Evolutionary conservation across 2,888 invertebrate species (phyloP).

Genomic region (Trissolcus japonicus): DNA sequence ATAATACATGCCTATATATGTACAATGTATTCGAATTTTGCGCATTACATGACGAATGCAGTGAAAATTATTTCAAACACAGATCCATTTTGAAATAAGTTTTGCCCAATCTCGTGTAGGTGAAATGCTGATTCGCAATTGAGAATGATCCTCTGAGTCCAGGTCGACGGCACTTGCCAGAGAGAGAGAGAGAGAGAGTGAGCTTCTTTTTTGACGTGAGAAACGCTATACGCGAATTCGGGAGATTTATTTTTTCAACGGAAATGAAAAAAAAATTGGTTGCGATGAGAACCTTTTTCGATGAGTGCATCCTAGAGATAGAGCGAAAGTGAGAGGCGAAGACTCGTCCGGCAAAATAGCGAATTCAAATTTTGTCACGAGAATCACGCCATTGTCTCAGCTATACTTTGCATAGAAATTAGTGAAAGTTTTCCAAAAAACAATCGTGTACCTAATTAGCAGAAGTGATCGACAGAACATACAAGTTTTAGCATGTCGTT

Average conservation of each 20-base stretch:
- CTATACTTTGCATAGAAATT: conserved; percentile 96
- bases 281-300: no score
- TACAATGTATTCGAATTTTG: conserved; percentile 43
- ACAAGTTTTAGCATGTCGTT: not conserved
- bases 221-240: conserved; percentile 7
- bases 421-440: conserved; percentile 87
- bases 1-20: not conserved
- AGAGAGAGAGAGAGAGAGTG: no score
- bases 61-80: conserved; percentile 75
- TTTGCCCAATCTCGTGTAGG: conserved; percentile 67
- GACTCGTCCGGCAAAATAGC: not conserved
- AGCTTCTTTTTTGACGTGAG: no score
- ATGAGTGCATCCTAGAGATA: not conserved
- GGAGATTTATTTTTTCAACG: conserved; percentile 32
- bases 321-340: not conserved
- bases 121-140: conserved; percentile 27
- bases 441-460: not conserved
- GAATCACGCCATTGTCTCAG: conserved; percentile 78
- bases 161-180: no score
- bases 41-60: conserved; percentile 60
- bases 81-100: conserved; percentile 76
- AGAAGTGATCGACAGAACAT: not conserved
- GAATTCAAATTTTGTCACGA: conserved; percentile 11
- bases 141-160: no score
- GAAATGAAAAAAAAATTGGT: no score